Evolutionary conservation across 2,113 vertebrate genomes (phyloP).

Genomic region (Phrynocephalus versicolor): DNA sequence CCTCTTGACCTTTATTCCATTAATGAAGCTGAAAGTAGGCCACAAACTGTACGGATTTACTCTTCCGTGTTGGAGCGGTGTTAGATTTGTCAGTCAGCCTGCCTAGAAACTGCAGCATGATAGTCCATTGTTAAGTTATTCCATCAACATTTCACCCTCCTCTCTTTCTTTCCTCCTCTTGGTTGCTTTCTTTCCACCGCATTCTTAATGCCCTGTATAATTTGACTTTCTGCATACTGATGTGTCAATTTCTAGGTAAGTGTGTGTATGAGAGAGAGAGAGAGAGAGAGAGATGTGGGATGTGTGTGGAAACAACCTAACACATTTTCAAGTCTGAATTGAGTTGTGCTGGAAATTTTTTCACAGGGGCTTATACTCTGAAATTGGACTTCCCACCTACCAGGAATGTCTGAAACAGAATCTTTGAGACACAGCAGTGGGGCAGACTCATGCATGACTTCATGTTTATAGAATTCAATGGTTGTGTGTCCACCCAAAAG

Average conservation of each 20-base stretch:
- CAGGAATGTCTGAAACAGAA: slow-evolving; percentile 25
- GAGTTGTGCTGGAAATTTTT: slow-evolving; percentile 19
- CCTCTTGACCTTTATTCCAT: slow-evolving; percentile 73
- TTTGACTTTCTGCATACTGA: slow-evolving; percentile 59
- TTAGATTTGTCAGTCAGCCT: slow-evolving; percentile 70
- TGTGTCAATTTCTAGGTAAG: slow-evolving; percentile 40
- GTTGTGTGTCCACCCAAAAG: no score
- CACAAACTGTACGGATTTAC: slow-evolving; percentile 68
- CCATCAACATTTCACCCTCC: slow-evolving; percentile 58
- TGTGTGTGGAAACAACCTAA: background rate
- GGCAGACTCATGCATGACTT: no score
- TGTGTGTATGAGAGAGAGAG: background rate
- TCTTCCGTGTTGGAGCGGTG: slow-evolving; percentile 60
- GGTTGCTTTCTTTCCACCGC: slow-evolving; percentile 62
- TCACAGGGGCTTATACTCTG: slow-evolving; percentile 19
- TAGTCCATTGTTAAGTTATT: slow-evolving; percentile 68
- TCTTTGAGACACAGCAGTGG: background rate
- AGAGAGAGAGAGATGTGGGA: no score
- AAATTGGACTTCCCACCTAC: slow-evolving; percentile 23
- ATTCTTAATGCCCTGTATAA: slow-evolving; percentile 66
- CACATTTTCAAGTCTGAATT: slow-evolving; percentile 13
- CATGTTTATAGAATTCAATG: background rate
- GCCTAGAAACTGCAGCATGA: slow-evolving; percentile 70
- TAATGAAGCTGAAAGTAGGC: slow-evolving; percentile 76
- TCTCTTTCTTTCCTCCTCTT: slow-evolving; percentile 34